Conservation (phyloP, 2,113 vertebrate genomes). For the Mustelus asterias region DNA sequence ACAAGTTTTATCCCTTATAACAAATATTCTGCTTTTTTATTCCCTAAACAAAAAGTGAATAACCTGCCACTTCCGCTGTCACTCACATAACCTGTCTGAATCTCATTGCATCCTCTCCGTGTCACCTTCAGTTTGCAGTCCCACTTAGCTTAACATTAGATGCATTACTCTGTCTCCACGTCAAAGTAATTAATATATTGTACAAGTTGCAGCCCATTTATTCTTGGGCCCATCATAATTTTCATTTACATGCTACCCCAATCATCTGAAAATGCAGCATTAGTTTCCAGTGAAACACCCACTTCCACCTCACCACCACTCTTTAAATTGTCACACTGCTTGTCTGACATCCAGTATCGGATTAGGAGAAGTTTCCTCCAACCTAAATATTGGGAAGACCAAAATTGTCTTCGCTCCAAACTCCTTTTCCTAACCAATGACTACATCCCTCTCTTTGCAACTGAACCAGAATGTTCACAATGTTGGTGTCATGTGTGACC, state of each 20-base stretch:
- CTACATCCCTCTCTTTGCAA: not conserved
- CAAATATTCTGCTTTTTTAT: no score
- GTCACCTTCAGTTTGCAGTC: no score
- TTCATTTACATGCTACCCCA: not conserved
- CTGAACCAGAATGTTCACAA: not conserved
- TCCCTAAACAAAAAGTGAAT: no score
- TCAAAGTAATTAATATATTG: not conserved
- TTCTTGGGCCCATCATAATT: not conserved
- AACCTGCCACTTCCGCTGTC: no score
- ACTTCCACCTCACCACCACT: not conserved
- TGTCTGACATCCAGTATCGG: not conserved
- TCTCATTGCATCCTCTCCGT: no score
- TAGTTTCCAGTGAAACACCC: not conserved
- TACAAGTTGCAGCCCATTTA: not conserved
- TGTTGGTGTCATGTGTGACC: not conserved
- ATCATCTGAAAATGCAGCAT: not conserved
- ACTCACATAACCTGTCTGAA: no score
- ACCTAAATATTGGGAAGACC: not conserved
- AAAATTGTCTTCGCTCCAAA: not conserved
- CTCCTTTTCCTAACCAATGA: not conserved
- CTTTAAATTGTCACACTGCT: not conserved
- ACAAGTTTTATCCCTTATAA: no score
- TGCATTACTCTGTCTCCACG: not conserved
- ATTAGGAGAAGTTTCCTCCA: not conserved
- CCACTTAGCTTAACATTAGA: not conserved